phyloP scores from a whole-genome alignment of 2,797 vertebrate genomes.

The Periophthalmus magnuspinnatus region DNA sequence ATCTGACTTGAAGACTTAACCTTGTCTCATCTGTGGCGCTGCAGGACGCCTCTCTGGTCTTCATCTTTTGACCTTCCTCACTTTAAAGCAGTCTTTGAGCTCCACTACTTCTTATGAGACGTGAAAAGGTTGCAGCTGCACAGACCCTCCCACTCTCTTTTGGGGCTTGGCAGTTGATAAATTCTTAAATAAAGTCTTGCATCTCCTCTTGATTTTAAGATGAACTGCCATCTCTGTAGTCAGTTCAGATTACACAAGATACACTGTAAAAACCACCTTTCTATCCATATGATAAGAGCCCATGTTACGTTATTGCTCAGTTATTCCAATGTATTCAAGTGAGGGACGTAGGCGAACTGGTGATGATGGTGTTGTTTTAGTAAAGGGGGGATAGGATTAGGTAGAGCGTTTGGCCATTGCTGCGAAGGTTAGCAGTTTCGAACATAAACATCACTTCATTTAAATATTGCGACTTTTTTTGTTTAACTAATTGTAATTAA shows the following conservation, averaged over 20 bases:
- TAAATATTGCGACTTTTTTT: too few relatives aligned
- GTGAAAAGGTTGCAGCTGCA: slow-evolving; percentile 2
- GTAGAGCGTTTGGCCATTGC: too few relatives aligned
- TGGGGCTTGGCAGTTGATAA: neutral
- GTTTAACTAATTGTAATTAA: too few relatives aligned
- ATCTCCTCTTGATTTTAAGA: slow-evolving; percentile 1
- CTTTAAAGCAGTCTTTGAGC: slow-evolving; percentile 13
- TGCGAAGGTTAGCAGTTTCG: too few relatives aligned
- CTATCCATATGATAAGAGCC: slow-evolving; percentile 12
- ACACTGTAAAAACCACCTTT: slow-evolving; percentile 28
- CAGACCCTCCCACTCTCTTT: neutral
- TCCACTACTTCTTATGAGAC: slow-evolving; percentile 1
- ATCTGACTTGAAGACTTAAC: slow-evolving; percentile 1
- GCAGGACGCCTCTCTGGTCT: neutral
- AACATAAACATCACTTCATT: too few relatives aligned
- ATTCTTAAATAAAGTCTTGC: slow-evolving; percentile 2
- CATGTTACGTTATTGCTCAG: slow-evolving; percentile 42
- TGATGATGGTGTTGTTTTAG: neutral
- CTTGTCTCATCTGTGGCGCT: slow-evolving; percentile 1
- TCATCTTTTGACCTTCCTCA: slow-evolving; percentile 18
- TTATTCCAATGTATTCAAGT: slow-evolving; percentile 20
- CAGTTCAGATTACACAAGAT: slow-evolving; percentile 23
- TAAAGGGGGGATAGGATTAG: too few relatives aligned
- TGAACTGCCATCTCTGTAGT: slow-evolving; percentile 2
- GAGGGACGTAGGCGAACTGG: neutral